Evolutionary conservation across 2,888 invertebrate species (phyloP).

Genomic region (Thecophora atra): DNA sequence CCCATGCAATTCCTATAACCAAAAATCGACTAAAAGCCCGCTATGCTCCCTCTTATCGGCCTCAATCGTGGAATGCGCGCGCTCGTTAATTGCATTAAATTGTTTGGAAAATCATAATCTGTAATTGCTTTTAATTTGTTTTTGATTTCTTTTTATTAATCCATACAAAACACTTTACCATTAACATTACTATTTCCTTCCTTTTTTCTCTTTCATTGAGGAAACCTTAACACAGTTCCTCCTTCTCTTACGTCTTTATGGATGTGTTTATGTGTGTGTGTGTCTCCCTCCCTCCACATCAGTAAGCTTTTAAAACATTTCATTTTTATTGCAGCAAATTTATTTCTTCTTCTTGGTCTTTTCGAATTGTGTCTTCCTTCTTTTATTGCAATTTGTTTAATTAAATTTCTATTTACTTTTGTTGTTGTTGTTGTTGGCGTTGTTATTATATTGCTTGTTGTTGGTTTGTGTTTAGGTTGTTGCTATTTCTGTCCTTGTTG

Average conservation of each 20-base stretch:
- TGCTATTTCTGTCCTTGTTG: conserved; percentile 7
- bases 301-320: neutral
- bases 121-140: conserved; percentile 57
- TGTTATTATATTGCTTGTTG: conserved; percentile 9
- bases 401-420: conserved; percentile 38
- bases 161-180: neutral
- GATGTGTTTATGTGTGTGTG: neutral
- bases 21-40: neutral
- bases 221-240: neutral
- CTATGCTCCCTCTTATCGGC: neutral
- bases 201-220: conserved; percentile 2
- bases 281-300: neutral
- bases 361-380: conserved; percentile 39
- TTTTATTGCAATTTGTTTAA: conserved; percentile 42
- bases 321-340: neutral
- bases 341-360: conserved; percentile 19
- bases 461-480: conserved; percentile 6
- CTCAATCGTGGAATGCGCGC: neutral
- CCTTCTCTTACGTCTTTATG: neutral
- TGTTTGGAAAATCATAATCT: conserved; percentile 61
- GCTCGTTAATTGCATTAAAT: conserved; percentile 58
- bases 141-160: conserved; percentile 25
- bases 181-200: neutral
- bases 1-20: neutral
- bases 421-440: conserved; percentile 28